These are phyloP conservation scores for Ptilorrhoa leucosticta DNA, from an alignment of 2,113 vertebrate genomes.

Conservation along the genomic window DNA sequence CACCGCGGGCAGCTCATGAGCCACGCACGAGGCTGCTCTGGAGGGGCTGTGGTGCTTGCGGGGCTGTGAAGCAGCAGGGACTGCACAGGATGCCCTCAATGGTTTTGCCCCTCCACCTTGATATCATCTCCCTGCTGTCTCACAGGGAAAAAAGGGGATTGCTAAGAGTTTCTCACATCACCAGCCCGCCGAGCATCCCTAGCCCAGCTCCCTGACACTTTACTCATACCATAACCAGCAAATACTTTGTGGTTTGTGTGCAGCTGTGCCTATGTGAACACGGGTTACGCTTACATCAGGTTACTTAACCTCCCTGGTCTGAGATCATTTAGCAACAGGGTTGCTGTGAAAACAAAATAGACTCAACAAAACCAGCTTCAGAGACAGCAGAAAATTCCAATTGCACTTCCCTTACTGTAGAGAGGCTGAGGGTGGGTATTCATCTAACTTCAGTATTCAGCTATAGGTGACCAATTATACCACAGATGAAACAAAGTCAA, in stretches of 20 bases:
- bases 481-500: background rate
- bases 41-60: background rate
- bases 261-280: accelerated
- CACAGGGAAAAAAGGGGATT: background rate
- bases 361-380: background rate
- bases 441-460: background rate
- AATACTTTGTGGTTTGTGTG: background rate
- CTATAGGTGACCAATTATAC: background rate
- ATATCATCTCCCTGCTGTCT: background rate
- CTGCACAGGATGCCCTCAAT: accelerated
- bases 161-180: accelerated
- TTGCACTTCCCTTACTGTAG: background rate
- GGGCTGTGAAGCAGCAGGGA: background rate
- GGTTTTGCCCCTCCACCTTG: background rate
- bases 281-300: background rate
- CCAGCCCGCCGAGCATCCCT: background rate
- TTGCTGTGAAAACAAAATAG: background rate
- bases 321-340: background rate
- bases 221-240: background rate
- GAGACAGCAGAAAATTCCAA: background rate
- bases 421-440: background rate
- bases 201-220: background rate
- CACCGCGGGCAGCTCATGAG: accelerated
- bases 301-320: background rate
- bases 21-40: accelerated